Evolutionary conservation across 2,113 vertebrate genomes (phyloP), one percentile per base, ranked within the genome.

Genomic region (Prunella fulvescens): DNA sequence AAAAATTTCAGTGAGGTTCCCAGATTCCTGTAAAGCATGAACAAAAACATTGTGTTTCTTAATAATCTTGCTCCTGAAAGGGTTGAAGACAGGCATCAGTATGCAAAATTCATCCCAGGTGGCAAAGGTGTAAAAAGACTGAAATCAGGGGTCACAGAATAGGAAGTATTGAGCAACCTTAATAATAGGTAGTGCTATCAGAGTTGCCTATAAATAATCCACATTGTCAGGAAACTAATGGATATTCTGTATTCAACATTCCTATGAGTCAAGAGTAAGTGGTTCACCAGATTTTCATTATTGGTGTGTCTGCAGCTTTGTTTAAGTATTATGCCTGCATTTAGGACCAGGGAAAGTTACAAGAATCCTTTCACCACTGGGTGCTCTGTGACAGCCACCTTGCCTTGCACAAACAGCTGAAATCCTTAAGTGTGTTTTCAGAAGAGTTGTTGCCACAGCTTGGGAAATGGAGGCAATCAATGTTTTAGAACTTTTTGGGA

Each of bases 141-240:
- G 79, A 88, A 94, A 92, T 22, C 5, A 72, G 40, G 23, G 88
- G 80, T 96, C 47, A 44, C 44, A 74, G 45, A 84, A 83, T 57
- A 94, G 92, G 88, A 93, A 94, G 72, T 60, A 83, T 64, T 83
- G 69, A 93, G 66, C 80, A 95, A 93, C 28, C 74, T 81, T 88
- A 94, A 78, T 96, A 94, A 92, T 77, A 88, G 72, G 76, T 84
- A 72, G 67, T 97, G 76, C 85, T 88, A 82, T 91, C 85, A 70
- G 62, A 70, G 47, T 89, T 90, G 47, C 79, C 93, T 93, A 94
- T 96, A 93, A 96, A 95, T 95, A 91, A 95, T 91, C 94, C 62
- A 13, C 71, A n/a, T 87, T 91, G 93, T 95, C 93, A 95, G 70
- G 86, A 79, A 95, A 87, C 70, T 90, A 94, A 95, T 95, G 93